These are phyloP conservation scores for Cynoglossus semilaevis DNA, from an alignment of 2,113 vertebrate species.

Conservation along the genomic window DNA sequence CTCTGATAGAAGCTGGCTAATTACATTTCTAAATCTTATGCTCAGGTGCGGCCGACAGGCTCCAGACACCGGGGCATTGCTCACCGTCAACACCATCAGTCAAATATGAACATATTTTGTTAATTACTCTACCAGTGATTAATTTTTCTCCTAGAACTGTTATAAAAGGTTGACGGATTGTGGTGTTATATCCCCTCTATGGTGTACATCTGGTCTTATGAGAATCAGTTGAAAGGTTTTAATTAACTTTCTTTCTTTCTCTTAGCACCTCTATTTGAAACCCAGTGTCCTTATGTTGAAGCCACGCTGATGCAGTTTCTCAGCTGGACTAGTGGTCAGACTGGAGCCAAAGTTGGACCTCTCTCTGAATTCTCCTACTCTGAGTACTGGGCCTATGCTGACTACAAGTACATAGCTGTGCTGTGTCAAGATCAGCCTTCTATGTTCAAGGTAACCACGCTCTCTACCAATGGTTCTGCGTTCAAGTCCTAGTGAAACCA, in stretches of 20 bases:
- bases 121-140: conserved; percentile 29
- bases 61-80: conserved; percentile 25
- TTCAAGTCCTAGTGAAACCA: no score
- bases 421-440: conserved; percentile 84
- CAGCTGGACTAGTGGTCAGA: conserved; percentile 75
- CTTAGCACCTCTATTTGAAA: conserved; percentile 92
- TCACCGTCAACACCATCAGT: conserved; percentile 42
- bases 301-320: conserved; percentile 85
- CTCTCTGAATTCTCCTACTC: conserved; percentile 78
- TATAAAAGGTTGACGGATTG: conserved; percentile 25
- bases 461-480: neutral
- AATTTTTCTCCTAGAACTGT: conserved; percentile 13
- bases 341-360: conserved; percentile 66
- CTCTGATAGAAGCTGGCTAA: conserved; percentile 44
- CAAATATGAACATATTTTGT: conserved; percentile 11
- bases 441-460: conserved; percentile 84
- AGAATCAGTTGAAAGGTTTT: neutral
- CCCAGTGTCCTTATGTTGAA: conserved; percentile 82
- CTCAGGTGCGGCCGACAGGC: conserved; percentile 22
- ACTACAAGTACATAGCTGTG: conserved; percentile 91
- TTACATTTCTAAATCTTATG: conserved; percentile 53
- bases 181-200: neutral
- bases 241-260: neutral
- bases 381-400: conserved; percentile 93
- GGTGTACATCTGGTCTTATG: neutral